Evolutionary conservation across 2,888 invertebrate species (phyloP), one percentile per base, ranked within the genome.

Genomic region (Chymomyza amoena): DNA sequence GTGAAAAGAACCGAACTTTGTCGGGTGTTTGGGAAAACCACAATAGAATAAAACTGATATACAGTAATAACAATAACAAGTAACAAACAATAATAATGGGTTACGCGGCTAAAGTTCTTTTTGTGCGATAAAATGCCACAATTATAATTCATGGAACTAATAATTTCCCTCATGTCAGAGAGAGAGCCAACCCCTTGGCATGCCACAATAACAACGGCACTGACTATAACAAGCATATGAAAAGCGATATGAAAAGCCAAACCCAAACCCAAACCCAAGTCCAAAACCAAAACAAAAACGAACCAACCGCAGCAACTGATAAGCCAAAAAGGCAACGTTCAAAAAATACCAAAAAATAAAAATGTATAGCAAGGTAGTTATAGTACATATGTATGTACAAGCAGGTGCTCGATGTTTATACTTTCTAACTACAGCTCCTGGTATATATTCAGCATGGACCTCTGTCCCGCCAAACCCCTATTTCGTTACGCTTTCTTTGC

Each of bases 81-180:
- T 13, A 13, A 45, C 39, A 45, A 13, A 13, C 39, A 45, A 13
- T 45, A 45, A 45, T 13, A 45, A 45, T 45, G 32, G 32, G 32
- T 32, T 32, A 7, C 32, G 32, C 32, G 32, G 39, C 39, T 13
- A 45, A 45, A 45, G 39, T 45, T 45, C 39, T 45, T 45, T 45
- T 54, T 16, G 10, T 45, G 62, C 75, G 76, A 84, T 84, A 84
- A 81, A 79, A 74, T 72, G 72, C 73, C 79, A 70, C 73, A 79
- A 78, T 79, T 75, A 80, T 75, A 80, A 78, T 75, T 85, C 77
- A 82, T 73, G 77, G 50, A 67, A 76, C 77, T 77, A 81, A 87
- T 81, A 76, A 84, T 79, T 84, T 66, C 75, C 65, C 54, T 66
- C 57, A 73, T 52, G 64, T 64, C 63, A 45, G 51, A 64, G 54